Percentiles rank a stretch among this genome's conserved stretches.
Evolutionary conservation across 2,113 vertebrate species (phyloP).

Genomic region (Picathartes gymnocephalus): DNA sequence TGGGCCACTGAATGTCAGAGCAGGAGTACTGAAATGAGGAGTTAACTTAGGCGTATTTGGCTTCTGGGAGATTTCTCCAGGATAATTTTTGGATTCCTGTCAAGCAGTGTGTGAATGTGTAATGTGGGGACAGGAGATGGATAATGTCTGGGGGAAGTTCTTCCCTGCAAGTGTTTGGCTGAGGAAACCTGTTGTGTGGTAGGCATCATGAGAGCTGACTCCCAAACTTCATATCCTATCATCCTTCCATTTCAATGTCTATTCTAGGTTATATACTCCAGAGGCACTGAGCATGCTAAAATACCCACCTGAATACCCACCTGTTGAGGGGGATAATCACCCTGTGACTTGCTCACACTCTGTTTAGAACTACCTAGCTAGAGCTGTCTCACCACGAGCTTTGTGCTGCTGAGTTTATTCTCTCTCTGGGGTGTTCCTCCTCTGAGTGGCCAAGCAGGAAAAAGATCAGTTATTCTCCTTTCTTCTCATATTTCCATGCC

Average conservation of each 20-base stretch:
- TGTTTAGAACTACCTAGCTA: background rate
- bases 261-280: background rate
- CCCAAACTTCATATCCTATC: background rate
- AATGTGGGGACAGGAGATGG: background rate
- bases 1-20: background rate
- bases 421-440: background rate
- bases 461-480: background rate
- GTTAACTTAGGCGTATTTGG: background rate
- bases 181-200: background rate
- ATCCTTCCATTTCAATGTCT: background rate
- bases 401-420: background rate
- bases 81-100: background rate
- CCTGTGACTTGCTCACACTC: fast-evolving
- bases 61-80: background rate
- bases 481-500: background rate
- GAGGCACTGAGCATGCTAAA: background rate
- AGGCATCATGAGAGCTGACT: background rate
- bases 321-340: background rate
- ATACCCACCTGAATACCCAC: background rate
- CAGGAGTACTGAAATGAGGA: background rate
- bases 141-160: background rate
- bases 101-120: background rate
- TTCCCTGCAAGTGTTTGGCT: background rate
- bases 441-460: background rate
- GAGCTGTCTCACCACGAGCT: background rate